Base-by-base conservation (phyloP, 2,113 vertebrate species). In the Phylloscopus trochilus region DNA sequence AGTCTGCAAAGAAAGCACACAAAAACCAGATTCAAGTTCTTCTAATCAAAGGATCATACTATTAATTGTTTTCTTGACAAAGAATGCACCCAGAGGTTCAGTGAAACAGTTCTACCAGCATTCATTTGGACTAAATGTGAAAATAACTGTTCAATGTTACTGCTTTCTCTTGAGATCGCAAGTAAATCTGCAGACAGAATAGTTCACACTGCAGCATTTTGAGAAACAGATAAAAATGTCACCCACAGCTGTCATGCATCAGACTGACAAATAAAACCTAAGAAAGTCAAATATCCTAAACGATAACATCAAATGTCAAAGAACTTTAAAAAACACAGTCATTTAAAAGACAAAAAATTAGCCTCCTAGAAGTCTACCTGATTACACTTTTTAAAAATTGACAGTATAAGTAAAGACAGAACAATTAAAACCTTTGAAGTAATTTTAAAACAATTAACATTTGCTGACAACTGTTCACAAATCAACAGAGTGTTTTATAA, bases 1-100 rank as follows among this genome's bases (percentile, higher is more conserved):
- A 99, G 98, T 97, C 99, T 99, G 97, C 41, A 96, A 96, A 78
- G 92, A 72, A 91, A 87, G 49, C 53, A 89, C 41, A 97, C 10
- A 88, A 63, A 86, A 47, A 18, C 0, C 10, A 72, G 53, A 77
- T 55, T 63, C 6, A 70, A 49, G 17, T 47, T 60, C 33, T 87
- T 93, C 47, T 84, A 31, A 51, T 31, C 74, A 59, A 51, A 69
- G 35, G 23, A 91, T 18, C 21, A 24, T 23, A n/a, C 33, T 35
- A 37, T 7, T 63, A 39, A 81, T 26, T 74, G 35, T 83, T 39
- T 64, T 87, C 60, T 68, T 46, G 20, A 69, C 35, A 92, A 83
- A 86, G 52, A 93, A 88, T 1, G 4, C 26, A 90, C 6, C 9
- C 44, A 88, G 63, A 85, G 30, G 24, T 55, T 46, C 70, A 33